These are phyloP conservation scores for Trichosurus vulpecula DNA, from an alignment of 2,797 vertebrate species.

Conservation along the genomic window DNA sequence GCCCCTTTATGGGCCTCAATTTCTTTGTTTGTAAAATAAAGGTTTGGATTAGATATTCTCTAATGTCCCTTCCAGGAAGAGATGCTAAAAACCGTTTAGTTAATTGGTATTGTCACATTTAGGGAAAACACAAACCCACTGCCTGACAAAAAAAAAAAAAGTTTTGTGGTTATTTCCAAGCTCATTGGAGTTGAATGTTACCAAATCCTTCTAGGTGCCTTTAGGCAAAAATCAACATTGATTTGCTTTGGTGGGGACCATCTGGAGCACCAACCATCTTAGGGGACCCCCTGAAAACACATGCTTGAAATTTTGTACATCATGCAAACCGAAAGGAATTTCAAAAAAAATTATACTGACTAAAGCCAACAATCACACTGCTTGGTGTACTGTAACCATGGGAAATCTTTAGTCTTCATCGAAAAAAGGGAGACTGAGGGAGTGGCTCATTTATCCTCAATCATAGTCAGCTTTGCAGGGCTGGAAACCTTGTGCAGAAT, in stretches of 20 bases:
- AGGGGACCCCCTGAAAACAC: neutral
- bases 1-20: neutral
- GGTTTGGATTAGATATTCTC: neutral
- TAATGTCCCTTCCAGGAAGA: neutral
- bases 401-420: neutral
- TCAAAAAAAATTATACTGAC: neutral
- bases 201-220: constrained; percentile 1
- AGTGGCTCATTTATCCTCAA: neutral
- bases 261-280: neutral
- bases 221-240: constrained; percentile 45
- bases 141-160: neutral
- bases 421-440: neutral
- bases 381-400: neutral
- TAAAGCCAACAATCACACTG: neutral
- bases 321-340: neutral
- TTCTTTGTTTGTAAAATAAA: neutral
- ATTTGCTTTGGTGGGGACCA: constrained; percentile 43
- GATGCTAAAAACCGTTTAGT: constrained; percentile 57
- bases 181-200: neutral
- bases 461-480: neutral
- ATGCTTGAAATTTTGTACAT: neutral
- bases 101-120: constrained; percentile 56
- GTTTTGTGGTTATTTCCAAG: neutral
- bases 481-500: neutral
- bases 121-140: constrained; percentile 60